Base-by-base conservation (phyloP, 2,888 invertebrate genomes). In the Anthophora plumipes region DNA sequence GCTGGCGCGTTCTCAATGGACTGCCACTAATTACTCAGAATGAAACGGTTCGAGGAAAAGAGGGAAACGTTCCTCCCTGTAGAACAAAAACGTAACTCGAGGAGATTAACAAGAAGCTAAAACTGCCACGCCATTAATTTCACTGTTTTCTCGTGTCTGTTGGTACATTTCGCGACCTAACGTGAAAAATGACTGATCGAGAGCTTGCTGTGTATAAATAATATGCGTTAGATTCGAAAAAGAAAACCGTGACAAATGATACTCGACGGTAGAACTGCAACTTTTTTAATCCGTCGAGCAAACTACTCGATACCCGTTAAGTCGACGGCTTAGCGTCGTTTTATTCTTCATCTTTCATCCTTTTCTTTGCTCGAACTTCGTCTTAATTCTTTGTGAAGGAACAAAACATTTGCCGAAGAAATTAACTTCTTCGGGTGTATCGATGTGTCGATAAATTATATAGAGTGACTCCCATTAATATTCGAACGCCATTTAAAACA, bases 281-380 rank as follows among this genome's bases (percentile, higher is more conserved):
- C n/a, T 46, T 66, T 46, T 66, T 66, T 57, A 73, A 66, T 66
- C 55, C 25, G 12, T n/a, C 22, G 1, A 48, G 46, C 39, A 39
- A 37, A 4, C n/a, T 48, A n/a, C 31, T 17, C 20, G 9, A 63
- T 54, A 37, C 22, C n/a, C 64, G 72, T 55, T 67, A 66, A 72
- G 37, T 39, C 43, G 12, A 39, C 25, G 54, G 9, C 14, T 20
- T 39, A 52, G 31, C 20, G 17, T 50, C 22, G 5, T 37, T 39
- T 50, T 17, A 50, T 20, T 50, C 20, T 20, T 37, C 14, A 9
- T 54, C 12, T 43, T 39, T 6, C 31, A 1, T n/a, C 7, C 39
- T 25, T 60, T 50, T n/a, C 25, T 1, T 12, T 12, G 20, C 6
- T 31, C 20, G 22, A 0, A 22, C 0, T 20, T 37, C 4, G 5